Percentiles rank a stretch among this genome's conserved stretches.
phyloP scores from a whole-genome alignment of 2,888 invertebrate species.

The Hetaerina titia region DNA sequence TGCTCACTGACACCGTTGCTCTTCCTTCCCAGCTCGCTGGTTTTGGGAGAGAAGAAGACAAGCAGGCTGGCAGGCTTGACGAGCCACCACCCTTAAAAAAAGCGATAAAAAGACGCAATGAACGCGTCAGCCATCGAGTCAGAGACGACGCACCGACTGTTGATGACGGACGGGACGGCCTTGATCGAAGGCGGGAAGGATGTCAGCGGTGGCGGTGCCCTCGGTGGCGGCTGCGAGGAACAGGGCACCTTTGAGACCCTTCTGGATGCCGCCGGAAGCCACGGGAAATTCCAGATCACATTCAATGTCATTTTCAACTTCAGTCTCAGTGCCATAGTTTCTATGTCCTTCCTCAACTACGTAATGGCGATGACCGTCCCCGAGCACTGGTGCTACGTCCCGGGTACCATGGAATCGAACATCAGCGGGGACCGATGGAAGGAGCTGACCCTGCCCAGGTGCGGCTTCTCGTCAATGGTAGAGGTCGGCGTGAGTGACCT shows the following conservation, averaged over 20 bases:
- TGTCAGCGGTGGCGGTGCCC: too few species aligned
- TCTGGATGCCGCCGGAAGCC: conserved; percentile 73
- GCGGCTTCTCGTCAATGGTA: conserved; percentile 69
- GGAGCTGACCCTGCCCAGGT: conserved; percentile 79
- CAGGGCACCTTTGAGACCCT: conserved; percentile 74
- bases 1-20: background rate
- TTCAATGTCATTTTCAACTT: conserved; percentile 79
- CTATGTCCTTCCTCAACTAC: conserved; percentile 80
- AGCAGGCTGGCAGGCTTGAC: background rate
- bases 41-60: background rate
- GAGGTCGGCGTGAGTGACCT: background rate
- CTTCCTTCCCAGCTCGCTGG: conserved; percentile 21
- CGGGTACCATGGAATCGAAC: conserved; percentile 78
- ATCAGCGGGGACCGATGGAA: conserved; percentile 79
- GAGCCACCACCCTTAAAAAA: background rate
- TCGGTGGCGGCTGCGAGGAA: background rate
- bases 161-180: background rate
- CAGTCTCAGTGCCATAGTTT: conserved; percentile 77
- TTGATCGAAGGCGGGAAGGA: too few species aligned
- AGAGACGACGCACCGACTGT: background rate
- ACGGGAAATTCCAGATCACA: conserved; percentile 77
- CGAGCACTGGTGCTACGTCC: conserved; percentile 81
- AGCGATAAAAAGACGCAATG: background rate
- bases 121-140: background rate
- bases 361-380: conserved; percentile 80